phyloP scores from a whole-genome alignment of 2,888 invertebrate species.

The Apamea sordens region DNA sequence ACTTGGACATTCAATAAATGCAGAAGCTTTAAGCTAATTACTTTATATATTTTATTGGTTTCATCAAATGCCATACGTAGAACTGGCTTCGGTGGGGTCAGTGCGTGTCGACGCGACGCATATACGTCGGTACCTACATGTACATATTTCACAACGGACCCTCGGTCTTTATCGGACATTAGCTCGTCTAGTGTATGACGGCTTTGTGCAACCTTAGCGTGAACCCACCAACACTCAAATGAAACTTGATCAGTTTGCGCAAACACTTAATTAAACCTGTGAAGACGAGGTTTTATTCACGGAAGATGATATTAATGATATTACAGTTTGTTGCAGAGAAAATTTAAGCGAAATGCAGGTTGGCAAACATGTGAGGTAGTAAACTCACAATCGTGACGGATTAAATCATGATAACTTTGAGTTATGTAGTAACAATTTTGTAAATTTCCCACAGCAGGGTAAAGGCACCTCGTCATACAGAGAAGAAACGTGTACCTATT shows the following conservation, averaged over 20 bases:
- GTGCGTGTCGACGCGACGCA: constrained; percentile 66
- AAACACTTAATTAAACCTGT: constrained; percentile 63
- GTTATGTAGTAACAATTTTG: constrained; percentile 42
- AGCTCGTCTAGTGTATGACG: constrained; percentile 65
- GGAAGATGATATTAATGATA: constrained; percentile 48
- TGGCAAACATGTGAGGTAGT: constrained; percentile 40
- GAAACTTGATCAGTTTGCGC: constrained; percentile 66
- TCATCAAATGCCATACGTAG: constrained; percentile 82
- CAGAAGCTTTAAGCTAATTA: constrained; percentile 59
- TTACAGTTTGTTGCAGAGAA: constrained; percentile 44
- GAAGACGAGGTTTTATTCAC: constrained; percentile 31
- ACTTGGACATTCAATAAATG: constrained; percentile 56
- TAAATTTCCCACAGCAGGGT: constrained; percentile 12
- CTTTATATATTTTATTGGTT: constrained; percentile 74
- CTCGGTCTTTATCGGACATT: constrained; percentile 70
- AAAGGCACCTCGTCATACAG: not conserved
- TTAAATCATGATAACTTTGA: constrained; percentile 51
- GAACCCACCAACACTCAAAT: constrained; percentile 47
- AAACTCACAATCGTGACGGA: constrained; percentile 52
- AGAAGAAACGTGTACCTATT: not conserved
- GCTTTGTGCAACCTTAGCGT: constrained; percentile 66
- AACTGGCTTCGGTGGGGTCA: constrained; percentile 83
- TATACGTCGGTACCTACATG: constrained; percentile 29
- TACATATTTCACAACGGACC: constrained; percentile 76
- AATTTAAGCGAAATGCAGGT: constrained; percentile 47